Percentiles rank a stretch among this genome's conserved stretches.
These are phyloP conservation scores for Smutsia gigantea DNA, from an alignment of 2,797 vertebrate species.

Conservation along the genomic window DNA sequence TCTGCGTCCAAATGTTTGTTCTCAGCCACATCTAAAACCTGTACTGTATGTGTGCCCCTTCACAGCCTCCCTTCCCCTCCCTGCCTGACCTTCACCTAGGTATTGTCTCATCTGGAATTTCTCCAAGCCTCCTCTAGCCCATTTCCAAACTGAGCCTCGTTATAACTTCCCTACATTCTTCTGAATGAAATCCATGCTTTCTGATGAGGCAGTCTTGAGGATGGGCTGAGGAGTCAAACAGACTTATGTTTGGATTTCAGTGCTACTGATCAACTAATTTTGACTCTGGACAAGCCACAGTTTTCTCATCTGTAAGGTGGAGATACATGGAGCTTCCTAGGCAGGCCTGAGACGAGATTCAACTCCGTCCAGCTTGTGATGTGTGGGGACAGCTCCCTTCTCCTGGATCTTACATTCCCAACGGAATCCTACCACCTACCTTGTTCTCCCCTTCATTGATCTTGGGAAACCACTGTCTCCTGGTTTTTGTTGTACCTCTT, in stretches of 20 bases:
- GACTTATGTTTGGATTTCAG: neutral
- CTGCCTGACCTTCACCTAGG: neutral
- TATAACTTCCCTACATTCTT: neutral
- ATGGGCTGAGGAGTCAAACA: neutral
- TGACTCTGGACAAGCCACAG: neutral
- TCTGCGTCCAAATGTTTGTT: neutral
- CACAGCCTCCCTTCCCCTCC: neutral
- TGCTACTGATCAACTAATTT: neutral
- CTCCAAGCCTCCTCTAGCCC: neutral
- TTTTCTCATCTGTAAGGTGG: neutral
- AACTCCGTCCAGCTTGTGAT: neutral
- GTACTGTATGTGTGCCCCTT: accelerated
- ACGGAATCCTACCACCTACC: neutral
- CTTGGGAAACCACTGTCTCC: neutral
- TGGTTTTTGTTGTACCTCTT: neutral
- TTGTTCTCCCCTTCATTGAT: neutral
- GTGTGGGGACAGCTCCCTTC: neutral
- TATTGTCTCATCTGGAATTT: neutral
- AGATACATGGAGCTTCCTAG: neutral
- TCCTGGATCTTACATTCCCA: neutral
- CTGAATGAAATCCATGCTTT: neutral
- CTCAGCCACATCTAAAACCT: neutral
- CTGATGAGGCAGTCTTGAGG: neutral
- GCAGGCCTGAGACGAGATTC: neutral
- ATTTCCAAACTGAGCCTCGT: neutral